These are phyloP conservation scores for Speoplatyrhinus poulsoni DNA, from an alignment of 2,113 vertebrate species.

Conservation along the genomic window DNA sequence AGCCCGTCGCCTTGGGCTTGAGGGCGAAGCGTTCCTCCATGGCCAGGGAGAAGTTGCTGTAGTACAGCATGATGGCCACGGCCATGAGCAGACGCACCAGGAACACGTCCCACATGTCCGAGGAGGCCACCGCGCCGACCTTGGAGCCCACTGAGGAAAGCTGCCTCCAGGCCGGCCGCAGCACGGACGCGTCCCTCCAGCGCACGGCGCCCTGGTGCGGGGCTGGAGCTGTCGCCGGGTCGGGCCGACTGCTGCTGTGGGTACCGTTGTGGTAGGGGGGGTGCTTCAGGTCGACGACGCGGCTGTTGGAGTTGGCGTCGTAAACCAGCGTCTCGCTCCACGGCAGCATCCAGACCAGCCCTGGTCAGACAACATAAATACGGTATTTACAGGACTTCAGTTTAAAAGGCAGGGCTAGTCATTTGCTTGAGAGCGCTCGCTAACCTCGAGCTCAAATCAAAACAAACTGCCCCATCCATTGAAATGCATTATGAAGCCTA, in stretches of 20 bases:
- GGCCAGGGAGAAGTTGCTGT: constrained; percentile 92
- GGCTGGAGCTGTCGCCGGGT: background rate
- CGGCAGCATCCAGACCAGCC: constrained; percentile 87
- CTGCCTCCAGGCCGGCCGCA: constrained; percentile 72
- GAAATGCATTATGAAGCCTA: no score
- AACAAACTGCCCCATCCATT: no score
- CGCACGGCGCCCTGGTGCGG: constrained; percentile 4
- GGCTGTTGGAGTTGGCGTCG: constrained; percentile 46
- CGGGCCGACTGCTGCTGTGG: constrained; percentile 23
- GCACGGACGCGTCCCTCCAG: constrained; percentile 49
- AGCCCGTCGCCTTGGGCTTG: constrained; percentile 84
- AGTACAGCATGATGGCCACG: constrained; percentile 87
- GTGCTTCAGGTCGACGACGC: constrained; percentile 30
- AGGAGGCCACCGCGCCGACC: constrained; percentile 79
- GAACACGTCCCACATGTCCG: constrained; percentile 90
- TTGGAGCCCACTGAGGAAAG: constrained; percentile 73
- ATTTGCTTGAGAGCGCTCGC: no score
- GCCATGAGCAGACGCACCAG: constrained; percentile 89
- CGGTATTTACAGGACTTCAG: background rate
- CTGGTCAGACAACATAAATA: constrained; percentile 60
- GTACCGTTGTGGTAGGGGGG: constrained; percentile 52
- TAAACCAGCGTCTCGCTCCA: constrained; percentile 69
- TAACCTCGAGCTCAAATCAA: no score
- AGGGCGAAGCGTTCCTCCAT: constrained; percentile 92
- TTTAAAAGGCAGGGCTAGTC: no score